Base-by-base conservation (phyloP, 2,113 vertebrate genomes). In the Phainopepla nitens region DNA sequence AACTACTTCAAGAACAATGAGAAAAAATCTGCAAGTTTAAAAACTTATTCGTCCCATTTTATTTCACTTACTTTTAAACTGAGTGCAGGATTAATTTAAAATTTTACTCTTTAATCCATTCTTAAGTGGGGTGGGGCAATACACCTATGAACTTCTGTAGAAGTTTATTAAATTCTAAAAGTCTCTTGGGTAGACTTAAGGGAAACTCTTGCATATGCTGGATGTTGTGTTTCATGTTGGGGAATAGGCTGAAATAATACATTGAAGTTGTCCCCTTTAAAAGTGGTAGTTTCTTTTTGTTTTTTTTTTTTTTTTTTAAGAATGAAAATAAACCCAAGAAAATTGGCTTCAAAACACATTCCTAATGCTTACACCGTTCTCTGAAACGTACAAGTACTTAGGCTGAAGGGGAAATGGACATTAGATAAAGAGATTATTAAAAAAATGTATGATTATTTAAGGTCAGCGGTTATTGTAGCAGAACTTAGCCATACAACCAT, bases 341-440 rank as follows among this genome's bases (percentile, higher is more conserved):
- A 91, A 66, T 25, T 96, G 89, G 66, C 73, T 91, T 91, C 15
- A 39, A 87, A 91, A 39, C 54, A 76, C 61, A 87, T 95, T 94
- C 78, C 58, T 96, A 72, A 94, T 23, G 65, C 28, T 90, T 93
- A 86, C 86, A 61, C 29, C 27, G 24, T 72, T 90, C 42, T 83
- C 79, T 91, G 71, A 33, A 91, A 89, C 47, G 83, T 36, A 57
- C 10, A 82, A 86, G 17, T 75, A 89, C 47, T 94, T 83, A 56
- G 71, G 31, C 56, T 84, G 69, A 58, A 24, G 10, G 31, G 36
- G n/a, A 72, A 93, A 84, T 16, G 23, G 65, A 90, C 29, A 72
- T 29, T 35, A 87, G 82, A 94, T 88, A 31, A 93, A 95, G 47
- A 87, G 68, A 95, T 93, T 88, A 85, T 81, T 12, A 15, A 44